Evolutionary conservation across 2,888 invertebrate species (phyloP), one percentile per base, ranked within the genome.

Genomic region (Formica aserva): DNA sequence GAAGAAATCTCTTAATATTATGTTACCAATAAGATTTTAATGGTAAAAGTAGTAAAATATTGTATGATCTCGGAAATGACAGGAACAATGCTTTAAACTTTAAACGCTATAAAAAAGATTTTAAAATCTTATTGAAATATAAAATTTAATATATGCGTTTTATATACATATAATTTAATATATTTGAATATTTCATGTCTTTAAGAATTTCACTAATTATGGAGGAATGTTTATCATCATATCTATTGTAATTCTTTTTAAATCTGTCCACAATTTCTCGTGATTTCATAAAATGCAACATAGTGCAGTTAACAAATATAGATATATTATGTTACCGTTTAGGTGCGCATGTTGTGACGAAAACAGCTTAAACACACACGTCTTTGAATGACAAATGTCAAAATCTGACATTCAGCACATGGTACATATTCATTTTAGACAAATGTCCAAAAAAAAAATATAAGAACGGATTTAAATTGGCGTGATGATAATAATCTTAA

Each of bases 301-400:
- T 22, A 65, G 3, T 38, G 38, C 9, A 71, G 3, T 69, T 2
- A 48, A 8, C 9, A 55, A 11, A 71, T 0, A n/a, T 48, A 5
- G 1, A 18, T 60, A 3, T 62, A 13, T 62, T 57, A 57, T 13
- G 22, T 22, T 57, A 57, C 11, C n/a, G 13, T 26, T 57, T 2
- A 57, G 22, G 1, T 67, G 8, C 45, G 18, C 3, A 11, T 52
- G 38, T 22, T 55, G 45, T 0, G 22, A 63, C 52, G 41, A n/a
- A 65, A 35, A 32, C 62, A 75, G 3, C 26, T 57, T 29, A 55
- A 71, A 52, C 22, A 52, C 22, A 52, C 22, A 32, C 35, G 9
- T 67, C 41, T 62, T n/a, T n/a, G 15, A 74, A 60, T n/a, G 62
- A 18, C 57, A 55, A 22, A 35, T n/a, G 63, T 75, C 63, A 45